A percentile compares a stretch with the other conserved stretches of the same genome.
Conservation (phyloP, 2,797 vertebrate species). For the Mastacembelus armatus region DNA sequence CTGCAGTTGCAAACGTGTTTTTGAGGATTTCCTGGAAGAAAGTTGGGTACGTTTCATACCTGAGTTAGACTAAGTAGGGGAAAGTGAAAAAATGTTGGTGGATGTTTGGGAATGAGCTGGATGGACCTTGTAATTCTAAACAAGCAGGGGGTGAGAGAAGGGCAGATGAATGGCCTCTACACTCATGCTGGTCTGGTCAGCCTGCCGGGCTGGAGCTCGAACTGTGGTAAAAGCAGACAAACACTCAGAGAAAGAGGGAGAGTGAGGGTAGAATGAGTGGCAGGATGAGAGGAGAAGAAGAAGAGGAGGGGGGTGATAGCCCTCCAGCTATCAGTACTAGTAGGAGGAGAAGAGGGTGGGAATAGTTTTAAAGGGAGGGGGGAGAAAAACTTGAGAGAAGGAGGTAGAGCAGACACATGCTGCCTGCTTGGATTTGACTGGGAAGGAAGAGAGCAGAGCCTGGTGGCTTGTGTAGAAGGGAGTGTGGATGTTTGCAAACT, state of each 20-base stretch:
- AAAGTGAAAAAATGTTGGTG: conserved; percentile 21
- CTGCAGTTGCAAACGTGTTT: conserved; percentile 1
- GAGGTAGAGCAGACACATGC: conserved; percentile 62
- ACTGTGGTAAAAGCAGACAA: conserved; percentile 18
- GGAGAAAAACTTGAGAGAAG: conserved; percentile 56
- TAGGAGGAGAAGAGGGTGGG: conserved; percentile 68
- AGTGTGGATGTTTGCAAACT: conserved; percentile 65
- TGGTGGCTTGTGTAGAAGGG: conserved; percentile 31
- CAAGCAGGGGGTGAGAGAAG: conserved; percentile 54
- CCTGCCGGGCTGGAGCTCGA: conserved; percentile 24
- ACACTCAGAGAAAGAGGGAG: conserved; percentile 29
- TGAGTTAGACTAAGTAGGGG: no score
- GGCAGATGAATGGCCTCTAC: conserved; percentile 50
- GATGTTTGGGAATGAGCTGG: conserved; percentile 55
- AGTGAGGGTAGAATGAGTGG: conserved; percentile 52
- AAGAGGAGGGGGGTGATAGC: conserved; percentile 30
- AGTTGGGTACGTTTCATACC: not conserved
- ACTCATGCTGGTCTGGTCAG: conserved; percentile 18
- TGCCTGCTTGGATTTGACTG: conserved; percentile 60
- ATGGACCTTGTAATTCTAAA: conserved; percentile 55
- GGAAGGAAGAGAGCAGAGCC: conserved; percentile 64
- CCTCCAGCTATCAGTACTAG: conserved; percentile 64
- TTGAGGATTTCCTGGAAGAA: not conserved
- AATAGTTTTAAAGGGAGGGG: conserved; percentile 58
- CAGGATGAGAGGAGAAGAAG: conserved; percentile 51